Evolutionary conservation across 2,797 vertebrate species (phyloP), one percentile per base, ranked within the genome.

Genomic region (Chromobotia macracanthus): DNA sequence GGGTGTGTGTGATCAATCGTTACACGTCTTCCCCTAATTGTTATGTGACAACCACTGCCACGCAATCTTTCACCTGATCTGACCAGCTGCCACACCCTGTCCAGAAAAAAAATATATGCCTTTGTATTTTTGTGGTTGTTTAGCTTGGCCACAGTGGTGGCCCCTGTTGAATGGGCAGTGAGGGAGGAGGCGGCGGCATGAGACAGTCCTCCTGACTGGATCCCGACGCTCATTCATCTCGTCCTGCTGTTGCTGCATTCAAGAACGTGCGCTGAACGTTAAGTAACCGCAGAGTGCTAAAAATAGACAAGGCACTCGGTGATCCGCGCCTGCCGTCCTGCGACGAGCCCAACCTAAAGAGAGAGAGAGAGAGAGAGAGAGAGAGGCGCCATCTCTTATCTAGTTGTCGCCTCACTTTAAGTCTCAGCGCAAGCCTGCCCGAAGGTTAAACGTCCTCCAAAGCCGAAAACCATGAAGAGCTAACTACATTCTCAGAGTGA

Each of bases 191-290:
- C 71, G 75, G 58, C 56, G n/a, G 69, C 68, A 61, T 48, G 21
- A 58, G 68, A 72, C 44, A 41, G 72, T 46, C 77, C 68, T 65
- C 50, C 64, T 75, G 15, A 76, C 64, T 67, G 55, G 81, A 77
- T 75, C 67, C 89, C 89, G 75, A 71, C 76, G 63, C 77, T 83
- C 84, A 83, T 89, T 89, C 90, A 85, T 89, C 91, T 86, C 82
- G 80, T 84, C 86, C 86, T 89, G 83, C 89, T 90, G 75, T 51
- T 78, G 90, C 91, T 92, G 90, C 90, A 89, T 92, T 87, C 89
- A 85, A 65, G 90, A 86, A 94, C 91, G 92, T 94, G 94, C 79
- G 73, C 89, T 79, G 93, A 93, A 93, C 92, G 89, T 91, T 86
- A 93, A 94, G 89, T 88, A 90, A 89, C 85, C 85, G 35, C 75